Evolutionary conservation across 2,113 vertebrate genomes (phyloP), one percentile per base, ranked within the genome.

Genomic region (Pogonocichla stellata): DNA sequence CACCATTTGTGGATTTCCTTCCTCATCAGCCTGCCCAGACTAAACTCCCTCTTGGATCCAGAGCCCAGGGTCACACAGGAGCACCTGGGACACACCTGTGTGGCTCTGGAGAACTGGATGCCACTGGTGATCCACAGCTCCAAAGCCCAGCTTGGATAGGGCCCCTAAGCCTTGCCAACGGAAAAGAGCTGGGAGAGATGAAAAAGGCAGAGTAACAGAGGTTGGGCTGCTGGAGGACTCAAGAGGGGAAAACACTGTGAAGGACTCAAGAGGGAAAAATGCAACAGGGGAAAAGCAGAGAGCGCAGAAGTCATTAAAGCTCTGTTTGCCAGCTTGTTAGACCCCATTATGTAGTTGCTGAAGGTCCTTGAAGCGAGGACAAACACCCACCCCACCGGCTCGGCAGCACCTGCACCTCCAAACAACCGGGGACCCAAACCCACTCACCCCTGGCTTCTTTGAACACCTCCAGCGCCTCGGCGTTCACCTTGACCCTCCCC

Each of bases 381-480:
- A 50, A 50, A 50, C 24, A 40, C 4, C 19, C 34, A 74, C 9
- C 56, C 56, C 50, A 25, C 6, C 40, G 50, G 10, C 33, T 17
- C 22, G 42, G 29, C 36, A 72, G 43, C 53, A 66, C n/a, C 57
- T 20, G 14, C 38, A 5, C 24, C 42, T 25, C 56, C 45, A 34
- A 50, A 70, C 43, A 12, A 12, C 34, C 53, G 2, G 57, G 48
- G 1, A 9, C 66, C 17, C 67, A 23, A 8, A 9, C 45, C 53
- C 61, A 98, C 99, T 98, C 92, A 99, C 99, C 98, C 92, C 97
- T 98, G 34, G 99, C 99, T 80, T 99, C 98, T 66, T 97, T 97
- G 91, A 98, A 99, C 90, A 98, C 91, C 74, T 93, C 87, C 91
- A 99, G 94, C 4, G 99, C 98, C 91, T 99, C 98, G 0, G 98